phyloP scores from a whole-genome alignment of 2,888 invertebrate species.

The Lithodes maja region DNA sequence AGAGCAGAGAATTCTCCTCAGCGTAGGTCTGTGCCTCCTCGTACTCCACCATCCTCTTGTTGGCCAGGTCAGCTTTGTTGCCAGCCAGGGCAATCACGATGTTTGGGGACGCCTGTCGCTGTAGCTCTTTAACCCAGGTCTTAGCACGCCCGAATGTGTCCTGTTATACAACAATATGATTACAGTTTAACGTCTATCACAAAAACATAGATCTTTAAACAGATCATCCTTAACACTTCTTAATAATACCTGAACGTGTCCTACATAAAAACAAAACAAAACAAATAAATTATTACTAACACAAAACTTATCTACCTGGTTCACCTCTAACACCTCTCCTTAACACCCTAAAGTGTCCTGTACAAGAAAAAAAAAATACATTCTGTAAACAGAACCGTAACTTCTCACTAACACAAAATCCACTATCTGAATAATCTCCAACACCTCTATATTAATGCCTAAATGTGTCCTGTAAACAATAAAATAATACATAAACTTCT shows the following conservation, averaged over 20 bases:
- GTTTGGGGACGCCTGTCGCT: slow-evolving; percentile 98
- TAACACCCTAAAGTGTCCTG: too few relatives aligned
- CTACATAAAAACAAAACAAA: background rate
- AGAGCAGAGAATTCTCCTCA: slow-evolving; percentile 98
- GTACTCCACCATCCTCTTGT: slow-evolving; percentile 96
- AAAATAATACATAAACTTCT: too few relatives aligned
- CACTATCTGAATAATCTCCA: too few relatives aligned
- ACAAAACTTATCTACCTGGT: too few relatives aligned
- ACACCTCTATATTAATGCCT: too few relatives aligned
- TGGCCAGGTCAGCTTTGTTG: slow-evolving; percentile 98
- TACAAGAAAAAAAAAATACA: too few relatives aligned
- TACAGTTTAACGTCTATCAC: background rate
- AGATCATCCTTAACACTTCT: background rate
- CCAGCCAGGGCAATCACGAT: slow-evolving; percentile 99
- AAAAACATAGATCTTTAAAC: background rate
- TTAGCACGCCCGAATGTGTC: slow-evolving; percentile 99
- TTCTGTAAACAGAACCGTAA: too few relatives aligned
- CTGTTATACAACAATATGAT: slow-evolving; percentile 76
- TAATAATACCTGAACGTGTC: background rate
- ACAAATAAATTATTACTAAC: too few relatives aligned
- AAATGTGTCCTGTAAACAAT: too few relatives aligned
- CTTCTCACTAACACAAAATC: too few relatives aligned
- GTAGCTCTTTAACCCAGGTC: slow-evolving; percentile 99
- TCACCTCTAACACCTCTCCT: too few relatives aligned
- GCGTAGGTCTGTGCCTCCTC: slow-evolving; percentile 99